Base-by-base conservation (phyloP, 2,797 vertebrate species). In the Pangasius larnaudii region DNA sequence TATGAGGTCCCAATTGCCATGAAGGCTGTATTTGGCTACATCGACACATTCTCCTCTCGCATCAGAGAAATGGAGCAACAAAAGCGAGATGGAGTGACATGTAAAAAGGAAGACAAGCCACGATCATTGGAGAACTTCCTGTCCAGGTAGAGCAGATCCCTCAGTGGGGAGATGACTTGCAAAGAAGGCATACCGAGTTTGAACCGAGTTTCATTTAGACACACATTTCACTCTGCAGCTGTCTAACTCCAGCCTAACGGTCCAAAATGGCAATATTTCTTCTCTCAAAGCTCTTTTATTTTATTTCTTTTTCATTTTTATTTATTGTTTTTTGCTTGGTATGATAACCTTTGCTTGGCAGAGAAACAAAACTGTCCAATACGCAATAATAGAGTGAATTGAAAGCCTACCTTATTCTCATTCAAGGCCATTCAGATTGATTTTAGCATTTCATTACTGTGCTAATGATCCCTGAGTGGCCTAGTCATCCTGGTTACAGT, bases 11-110 rank as follows among this genome's bases (percentile, higher is more conserved):
- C 99, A 77, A 98, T 99, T 85, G 96, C 97, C 90, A 99, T 99
- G 98, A 98, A 99, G 94, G 97, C 98, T 0, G 96, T 99, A 75
- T 98, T 99, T 69, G 96, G 98, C 94, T 96, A 98, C 93, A 95
- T 99, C 0, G 98, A 99, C 94, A 98, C 98, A 24, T 99, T 99
- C 94, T 97, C 97, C 36, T 98, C 98, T 65, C 97, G 99, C 89
- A 97, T 99, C 93, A 97, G 97, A 94, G 98, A 99, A 90, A 98
- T 99, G 98, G 99, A 99, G 93, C 98, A 97, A 91, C 98, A 99
- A 94, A 99, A 99, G 95, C 96, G 96, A 89, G 97, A 99, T 1
- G 98, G 97, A 0, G 97, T 98, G 79, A 93, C 94, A 63, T 99
- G 98, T 92, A 97, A 96, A 93, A 99, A 99, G 86, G 98, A 99